These are phyloP conservation scores for Melanargia galathea DNA, from an alignment of 2,888 invertebrate genomes.

Conservation along the genomic window DNA sequence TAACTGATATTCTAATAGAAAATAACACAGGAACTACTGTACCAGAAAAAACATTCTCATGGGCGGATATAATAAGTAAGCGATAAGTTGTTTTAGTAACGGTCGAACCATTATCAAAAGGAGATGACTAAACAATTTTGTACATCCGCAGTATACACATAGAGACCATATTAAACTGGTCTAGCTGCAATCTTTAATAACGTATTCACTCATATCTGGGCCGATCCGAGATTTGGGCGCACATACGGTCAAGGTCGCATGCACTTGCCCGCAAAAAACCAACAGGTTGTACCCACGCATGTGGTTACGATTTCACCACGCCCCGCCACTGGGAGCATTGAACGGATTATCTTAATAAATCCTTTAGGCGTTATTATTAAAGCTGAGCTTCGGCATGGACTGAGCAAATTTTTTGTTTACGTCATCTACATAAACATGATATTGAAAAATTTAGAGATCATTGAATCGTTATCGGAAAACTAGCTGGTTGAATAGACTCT, in stretches of 20 bases:
- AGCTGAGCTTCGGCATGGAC: neutral
- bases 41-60: neutral
- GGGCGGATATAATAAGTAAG: neutral
- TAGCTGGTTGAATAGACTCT: slow-evolving; percentile 8
- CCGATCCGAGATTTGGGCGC: slow-evolving; percentile 58
- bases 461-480: neutral
- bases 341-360: slow-evolving; percentile 35
- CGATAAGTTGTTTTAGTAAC: slow-evolving; percentile 8
- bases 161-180: slow-evolving; percentile 20
- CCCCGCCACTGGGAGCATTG: slow-evolving; percentile 30
- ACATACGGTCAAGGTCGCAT: slow-evolving; percentile 74
- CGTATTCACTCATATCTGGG: slow-evolving; percentile 42
- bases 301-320: slow-evolving; percentile 50
- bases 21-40: neutral
- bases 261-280: slow-evolving; percentile 74
- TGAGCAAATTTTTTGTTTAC: slow-evolving; percentile 7
- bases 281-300: slow-evolving; percentile 71
- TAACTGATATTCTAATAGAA: neutral
- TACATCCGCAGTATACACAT: slow-evolving; percentile 2
- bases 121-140: slow-evolving; percentile 21
- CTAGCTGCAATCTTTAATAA: slow-evolving; percentile 25
- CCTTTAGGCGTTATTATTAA: slow-evolving; percentile 15
- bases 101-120: slow-evolving; percentile 15
- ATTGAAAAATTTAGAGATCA: neutral
- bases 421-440: neutral